Percentiles rank a stretch among this genome's conserved stretches.
Conservation (phyloP, 2,888 invertebrate species). For the Lepas anatifera region DNA sequence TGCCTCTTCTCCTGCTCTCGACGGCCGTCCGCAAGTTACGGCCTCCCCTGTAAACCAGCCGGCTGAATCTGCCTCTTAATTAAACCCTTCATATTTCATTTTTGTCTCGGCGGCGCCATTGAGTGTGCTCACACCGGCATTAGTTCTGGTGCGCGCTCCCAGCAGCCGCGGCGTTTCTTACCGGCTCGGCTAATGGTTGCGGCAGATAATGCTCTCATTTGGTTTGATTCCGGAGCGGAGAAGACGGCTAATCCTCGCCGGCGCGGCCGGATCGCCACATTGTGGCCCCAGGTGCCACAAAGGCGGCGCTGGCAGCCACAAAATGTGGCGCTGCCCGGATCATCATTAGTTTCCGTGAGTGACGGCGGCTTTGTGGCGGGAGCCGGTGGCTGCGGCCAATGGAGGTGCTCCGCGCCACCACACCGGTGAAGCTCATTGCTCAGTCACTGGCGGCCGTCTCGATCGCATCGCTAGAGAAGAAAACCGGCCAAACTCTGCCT, state of each 20-base stretch:
- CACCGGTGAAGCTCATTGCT: too few species aligned
- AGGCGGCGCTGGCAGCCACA: background rate
- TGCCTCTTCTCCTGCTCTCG: background rate
- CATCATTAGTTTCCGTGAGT: conserved; percentile 12
- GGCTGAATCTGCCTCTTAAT: conserved; percentile 3
- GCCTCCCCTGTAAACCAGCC: background rate
- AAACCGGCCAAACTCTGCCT: too few species aligned
- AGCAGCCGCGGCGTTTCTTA: background rate
- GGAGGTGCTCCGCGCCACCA: too few species aligned
- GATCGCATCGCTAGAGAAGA: too few species aligned
- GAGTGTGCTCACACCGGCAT: background rate
- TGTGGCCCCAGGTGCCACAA: conserved; percentile 4
- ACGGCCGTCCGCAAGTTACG: background rate
- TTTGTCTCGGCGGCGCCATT: background rate
- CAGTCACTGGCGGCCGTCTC: too few species aligned
- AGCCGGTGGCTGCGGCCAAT: background rate
- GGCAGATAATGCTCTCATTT: conserved; percentile 8
- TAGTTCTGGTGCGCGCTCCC: background rate
- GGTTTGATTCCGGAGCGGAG: conserved; percentile 6
- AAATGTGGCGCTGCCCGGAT: conserved; percentile 1
- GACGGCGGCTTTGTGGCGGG: background rate
- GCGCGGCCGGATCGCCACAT: background rate
- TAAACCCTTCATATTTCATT: conserved; percentile 12
- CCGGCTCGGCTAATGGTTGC: conserved; percentile 1
- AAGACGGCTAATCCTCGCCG: background rate